Base-by-base conservation (phyloP, 2,113 vertebrate genomes). In the Mesitornis unicolor region DNA sequence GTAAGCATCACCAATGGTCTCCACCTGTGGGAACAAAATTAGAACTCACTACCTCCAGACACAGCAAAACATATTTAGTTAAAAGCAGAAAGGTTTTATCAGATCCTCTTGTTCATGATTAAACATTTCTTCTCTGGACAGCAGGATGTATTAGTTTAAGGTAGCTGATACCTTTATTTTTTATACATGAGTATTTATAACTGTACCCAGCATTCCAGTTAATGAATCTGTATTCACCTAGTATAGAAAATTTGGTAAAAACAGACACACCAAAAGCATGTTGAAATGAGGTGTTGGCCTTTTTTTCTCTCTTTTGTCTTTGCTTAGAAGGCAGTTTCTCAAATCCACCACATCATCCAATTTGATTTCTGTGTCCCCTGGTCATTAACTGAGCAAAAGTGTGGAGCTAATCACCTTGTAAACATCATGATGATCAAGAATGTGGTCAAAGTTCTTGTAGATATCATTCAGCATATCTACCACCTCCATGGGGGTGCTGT, bases 401-500 rank as follows among this genome's bases (percentile, higher is more conserved):
- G 21, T 5, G 7, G 51, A 93, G 69, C 25, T 57, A 64, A 28
- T 97, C 95, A 99, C 99, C 99, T 99, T 99, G 95, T 99, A 99
- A 94, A 99, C 99, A 28, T 99, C 99, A 13, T 99, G 99, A 94
- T 99, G 98, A 91, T 99, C 99, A 6, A 99, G 98, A 93, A 99
- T 99, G 95, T 98, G 99, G 96, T 99, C 99, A 77, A 99, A 99
- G 95, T 98, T 99, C 97, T 99, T 99, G 97, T 99, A 99, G 98
- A 99, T 98, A 93, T 99, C 98, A 4, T 99, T 99, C 51, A 99
- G 98, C 99, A 99, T 99, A 98, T 99, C 99, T 47, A 99, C 99
- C 97, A 99, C 99, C 96, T 99, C 99, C 98, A 99, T 99, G 88
- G 99, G 99, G 5, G 99, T 99, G 98, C 99, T 99, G 98, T 99